Evolutionary conservation across 1,140 invertebrate species (phyloP).

Genomic region (Lerema accius): DNA sequence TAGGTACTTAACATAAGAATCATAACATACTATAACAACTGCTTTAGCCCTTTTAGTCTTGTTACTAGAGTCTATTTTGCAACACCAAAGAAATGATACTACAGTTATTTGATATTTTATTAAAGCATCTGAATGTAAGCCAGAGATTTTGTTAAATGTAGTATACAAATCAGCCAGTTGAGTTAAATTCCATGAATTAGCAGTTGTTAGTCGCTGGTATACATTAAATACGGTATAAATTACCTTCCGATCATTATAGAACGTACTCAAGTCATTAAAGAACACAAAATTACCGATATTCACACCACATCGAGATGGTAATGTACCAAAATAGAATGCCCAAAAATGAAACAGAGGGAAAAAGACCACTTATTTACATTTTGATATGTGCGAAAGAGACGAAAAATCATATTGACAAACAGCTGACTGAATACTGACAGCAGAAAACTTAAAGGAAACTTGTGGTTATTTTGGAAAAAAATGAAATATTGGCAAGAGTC

Average conservation of each 20-base stretch:
- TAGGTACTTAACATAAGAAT: background rate
- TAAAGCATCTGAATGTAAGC: slow-evolving; percentile 25
- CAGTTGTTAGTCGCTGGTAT: slow-evolving; percentile 19
- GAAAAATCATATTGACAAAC: slow-evolving; percentile 72
- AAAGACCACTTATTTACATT: slow-evolving; percentile 58
- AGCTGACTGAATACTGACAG: slow-evolving; percentile 59
- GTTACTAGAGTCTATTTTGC: background rate
- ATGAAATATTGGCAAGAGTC: background rate
- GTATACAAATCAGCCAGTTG: background rate
- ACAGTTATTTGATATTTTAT: slow-evolving; percentile 31
- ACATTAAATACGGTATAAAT: slow-evolving; percentile 43
- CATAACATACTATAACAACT: background rate
- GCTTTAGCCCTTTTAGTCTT: background rate
- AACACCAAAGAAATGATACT: slow-evolving; percentile 4
- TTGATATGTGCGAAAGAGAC: slow-evolving; percentile 58
- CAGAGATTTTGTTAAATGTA: slow-evolving; percentile 8
- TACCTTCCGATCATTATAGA: slow-evolving; percentile 66
- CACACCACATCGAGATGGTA: slow-evolving; percentile 78
- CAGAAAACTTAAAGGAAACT: slow-evolving; percentile 17
- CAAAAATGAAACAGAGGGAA: slow-evolving; percentile 76
- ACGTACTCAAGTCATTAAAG: slow-evolving; percentile 61
- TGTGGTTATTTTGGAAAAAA: slow-evolving; percentile 20
- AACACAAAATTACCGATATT: slow-evolving; percentile 77
- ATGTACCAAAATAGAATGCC: slow-evolving; percentile 82
- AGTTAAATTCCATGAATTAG: slow-evolving; percentile 1